Base-by-base conservation (phyloP, 2,797 vertebrate genomes). In the Poeciliopsis paucimaculata region DNA sequence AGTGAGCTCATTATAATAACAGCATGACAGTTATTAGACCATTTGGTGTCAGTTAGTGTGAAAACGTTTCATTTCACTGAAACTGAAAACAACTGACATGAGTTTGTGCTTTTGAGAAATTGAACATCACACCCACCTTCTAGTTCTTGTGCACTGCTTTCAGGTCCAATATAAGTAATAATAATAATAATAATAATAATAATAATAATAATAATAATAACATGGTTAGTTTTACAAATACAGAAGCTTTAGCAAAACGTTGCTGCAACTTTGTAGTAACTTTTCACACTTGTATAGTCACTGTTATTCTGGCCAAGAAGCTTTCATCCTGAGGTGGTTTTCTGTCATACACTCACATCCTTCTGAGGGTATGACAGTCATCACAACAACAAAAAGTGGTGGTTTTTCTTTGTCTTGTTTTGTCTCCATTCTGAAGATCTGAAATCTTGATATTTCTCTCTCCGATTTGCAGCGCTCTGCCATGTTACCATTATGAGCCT, bases 401-500 rank as follows among this genome's bases (percentile, higher is more conserved):
- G 47, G 13, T 72, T 77, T 82, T 53, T 31, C 26, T 57, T 83
- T 55, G 75, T 26, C 36, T 76, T 80, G 75, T 80, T 70, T 51
- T 39, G 51, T 55, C 77, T 77, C 36, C 68, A 78, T 45, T 72
- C 73, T 77, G 62, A 84, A 86, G 72, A 82, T 79, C 70, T 23
- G 34, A 81, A 81, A 80, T 82, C 64, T 72, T 20, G 60, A 46
- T 81, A 41, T 77, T 64, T 45, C 87, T 81, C 77, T 73, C 78
- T 77, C 62, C 4, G 2, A 20, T 64, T 64, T 64, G 60, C 64
- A 76, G 60, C 16, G 4, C 83, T 82, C 77, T 83, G 66, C 49
- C 46, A 62, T 72, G 72, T 86, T 90, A 80, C 91, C 88, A 93
- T 89, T 81, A 80, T 78, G 81, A 89, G 83, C 89, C 88, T 89